phyloP scores from a whole-genome alignment of 2,797 vertebrate species.

The Benthosema pterotum region DNA sequence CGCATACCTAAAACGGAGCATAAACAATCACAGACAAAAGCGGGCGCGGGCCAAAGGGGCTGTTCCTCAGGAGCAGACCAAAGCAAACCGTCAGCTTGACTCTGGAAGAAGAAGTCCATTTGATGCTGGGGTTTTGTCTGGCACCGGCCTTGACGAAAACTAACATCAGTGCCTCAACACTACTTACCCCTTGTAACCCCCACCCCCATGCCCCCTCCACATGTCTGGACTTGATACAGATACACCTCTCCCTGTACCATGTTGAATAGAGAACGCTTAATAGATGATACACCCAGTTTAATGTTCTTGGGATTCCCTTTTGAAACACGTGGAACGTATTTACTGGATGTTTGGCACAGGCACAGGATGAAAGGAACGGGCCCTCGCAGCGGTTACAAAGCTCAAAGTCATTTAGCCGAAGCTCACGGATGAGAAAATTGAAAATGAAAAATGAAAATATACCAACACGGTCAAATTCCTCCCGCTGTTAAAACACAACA shows the following conservation, averaged over 20 bases:
- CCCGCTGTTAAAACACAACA: conserved; percentile 41
- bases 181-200: conserved; percentile 9
- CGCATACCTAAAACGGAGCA: conserved; percentile 48
- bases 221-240: conserved; percentile 59
- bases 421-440: conserved; percentile 56
- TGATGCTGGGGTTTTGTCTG: conserved; percentile 37
- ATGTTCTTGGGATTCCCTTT: conserved; percentile 69
- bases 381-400: conserved; percentile 29
- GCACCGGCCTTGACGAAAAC: conserved; percentile 43
- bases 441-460: conserved; percentile 64
- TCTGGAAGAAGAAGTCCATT: conserved; percentile 34
- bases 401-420: conserved; percentile 53
- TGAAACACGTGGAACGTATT: conserved; percentile 68
- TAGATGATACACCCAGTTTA: conserved; percentile 64
- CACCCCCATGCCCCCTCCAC: conserved; percentile 40
- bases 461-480: conserved; percentile 43
- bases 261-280: conserved; percentile 42
- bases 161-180: conserved; percentile 43
- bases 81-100: conserved; percentile 29
- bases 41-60: conserved; percentile 31
- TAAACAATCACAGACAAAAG: conserved; percentile 47
- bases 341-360: conserved; percentile 47
- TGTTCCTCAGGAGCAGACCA: conserved; percentile 19
- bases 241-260: conserved; percentile 36
- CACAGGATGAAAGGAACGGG: conserved; percentile 44